Evolutionary conservation across 2,113 vertebrate species (phyloP), one percentile per base, ranked within the genome.

Genomic region (Vanacampus margaritifer): DNA sequence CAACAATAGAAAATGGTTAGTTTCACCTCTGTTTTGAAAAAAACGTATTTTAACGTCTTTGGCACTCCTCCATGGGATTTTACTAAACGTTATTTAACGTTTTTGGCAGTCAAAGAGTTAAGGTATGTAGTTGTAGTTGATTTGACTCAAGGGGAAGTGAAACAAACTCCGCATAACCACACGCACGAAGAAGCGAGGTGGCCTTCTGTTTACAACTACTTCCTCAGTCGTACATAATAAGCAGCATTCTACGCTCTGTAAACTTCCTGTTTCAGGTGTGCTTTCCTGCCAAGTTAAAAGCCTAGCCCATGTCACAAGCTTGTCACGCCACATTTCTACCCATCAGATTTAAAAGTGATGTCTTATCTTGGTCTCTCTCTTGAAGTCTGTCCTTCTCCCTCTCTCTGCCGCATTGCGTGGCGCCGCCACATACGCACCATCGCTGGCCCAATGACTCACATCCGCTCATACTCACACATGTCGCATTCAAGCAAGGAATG

Each of bases 401-500:
- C 57, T 67, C 57, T 84, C 74, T 89, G 87, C 76, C 75, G 85
- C 87, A 91, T 28, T 88, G 85, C 79, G 79, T 71, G 82, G 74
- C 24, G 72, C 69, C 11, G 21, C 62, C 43, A 37, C 68, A 78
- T 57, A 64, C 65, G 14, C 71, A 68, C 74, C 70, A 67, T 67
- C 79, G 73, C 76, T 84, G 81, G 72, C 72, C 69, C 76, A 78
- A 46, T 89, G 84, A 90, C 80, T 89, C 85, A 89, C 81, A 77
- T 87, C 86, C 66, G 75, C 81, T 79, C 62, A 60, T 43, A 73
- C 28, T 60, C 60, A 76, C 71, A 70, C 39, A 63, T 66, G 72
- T 26, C 23, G 45, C 41, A 64, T 69, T 69, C 72, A 79, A 57
- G 59, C 76, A 73, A 65, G 64, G 73, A 80, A 72, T 69, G 66